phyloP scores from a whole-genome alignment of 2,797 vertebrate genomes.

The Sebastes matsubarae region DNA sequence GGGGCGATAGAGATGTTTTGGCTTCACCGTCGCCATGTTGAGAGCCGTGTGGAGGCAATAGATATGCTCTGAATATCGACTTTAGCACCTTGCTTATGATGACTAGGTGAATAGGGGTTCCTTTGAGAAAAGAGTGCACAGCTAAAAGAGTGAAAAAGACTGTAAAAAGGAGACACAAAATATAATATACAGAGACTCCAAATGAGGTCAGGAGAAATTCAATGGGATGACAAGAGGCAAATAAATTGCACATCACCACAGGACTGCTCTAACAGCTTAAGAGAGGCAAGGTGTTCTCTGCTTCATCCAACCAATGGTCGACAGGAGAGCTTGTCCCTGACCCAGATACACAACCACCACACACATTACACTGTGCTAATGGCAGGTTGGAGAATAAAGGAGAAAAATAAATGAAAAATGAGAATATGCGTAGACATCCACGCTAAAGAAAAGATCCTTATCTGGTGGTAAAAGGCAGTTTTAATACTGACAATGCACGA shows the following conservation, averaged over 20 bases:
- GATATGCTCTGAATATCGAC: background rate
- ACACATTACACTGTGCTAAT: conserved; percentile 9
- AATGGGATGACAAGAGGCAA: conserved; percentile 34
- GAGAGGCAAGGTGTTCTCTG: conserved; percentile 45
- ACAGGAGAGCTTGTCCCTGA: conserved; percentile 68
- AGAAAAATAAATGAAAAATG: background rate
- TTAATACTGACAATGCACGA: background rate
- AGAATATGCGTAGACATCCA: background rate
- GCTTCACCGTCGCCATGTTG: background rate
- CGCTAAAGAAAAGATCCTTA: background rate
- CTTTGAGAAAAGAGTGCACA: conserved; percentile 13
- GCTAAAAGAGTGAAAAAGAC: background rate
- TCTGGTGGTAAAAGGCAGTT: conserved; percentile 17
- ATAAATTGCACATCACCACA: conserved; percentile 50
- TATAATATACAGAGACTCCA: conserved; percentile 21
- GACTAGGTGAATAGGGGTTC: background rate
- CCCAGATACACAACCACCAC: conserved; percentile 66
- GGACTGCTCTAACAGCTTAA: conserved; percentile 32
- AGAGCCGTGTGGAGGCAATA: too few species aligned
- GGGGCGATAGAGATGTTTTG: background rate
- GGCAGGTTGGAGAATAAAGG: conserved; percentile 10
- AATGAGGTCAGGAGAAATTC: conserved; percentile 47
- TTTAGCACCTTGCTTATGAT: background rate
- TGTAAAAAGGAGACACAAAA: background rate
- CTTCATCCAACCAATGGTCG: conserved; percentile 31